Percentiles rank a stretch among this genome's conserved stretches.
These are phyloP conservation scores for Drosophila nigromelanica DNA, from an alignment of 1,140 invertebrate genomes.

Conservation along the genomic window DNA sequence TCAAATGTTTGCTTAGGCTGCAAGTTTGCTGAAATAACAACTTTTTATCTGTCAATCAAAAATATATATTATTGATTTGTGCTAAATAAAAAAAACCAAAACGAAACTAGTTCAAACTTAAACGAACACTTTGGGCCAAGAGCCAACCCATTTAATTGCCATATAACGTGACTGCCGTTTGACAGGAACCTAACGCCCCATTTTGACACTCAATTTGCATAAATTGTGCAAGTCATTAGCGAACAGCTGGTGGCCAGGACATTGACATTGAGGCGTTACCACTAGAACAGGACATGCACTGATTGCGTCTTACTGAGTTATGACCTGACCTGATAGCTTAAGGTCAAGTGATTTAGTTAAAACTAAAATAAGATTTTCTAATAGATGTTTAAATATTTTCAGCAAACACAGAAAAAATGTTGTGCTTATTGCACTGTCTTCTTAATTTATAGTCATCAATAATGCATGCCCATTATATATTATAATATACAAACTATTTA, in stretches of 20 bases:
- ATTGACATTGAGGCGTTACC: constrained; percentile 21
- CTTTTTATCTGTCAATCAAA: neutral
- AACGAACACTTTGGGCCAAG: neutral
- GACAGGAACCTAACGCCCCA: constrained; percentile 32
- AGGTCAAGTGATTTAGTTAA: constrained; percentile 27
- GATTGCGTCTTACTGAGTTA: constrained; percentile 55
- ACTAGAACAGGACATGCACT: constrained; percentile 16
- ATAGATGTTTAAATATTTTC: too few relatives aligned
- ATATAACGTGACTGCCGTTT: constrained; percentile 31
- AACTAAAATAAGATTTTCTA: too few relatives aligned
- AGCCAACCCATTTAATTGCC: constrained; percentile 41
- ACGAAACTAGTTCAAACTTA: too few relatives aligned
- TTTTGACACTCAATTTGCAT: constrained; percentile 68
- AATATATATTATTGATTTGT: too few relatives aligned
- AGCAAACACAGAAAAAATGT: too few relatives aligned
- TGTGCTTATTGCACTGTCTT: too few relatives aligned
- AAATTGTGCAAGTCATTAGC: constrained; percentile 68
- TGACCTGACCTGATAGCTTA: constrained; percentile 54
- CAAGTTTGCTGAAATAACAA: constrained; percentile 27
- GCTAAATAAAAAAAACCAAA: too few relatives aligned
- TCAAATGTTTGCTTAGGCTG: constrained; percentile 59
- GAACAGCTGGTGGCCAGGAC: constrained; percentile 28
- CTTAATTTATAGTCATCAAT: too few relatives aligned
- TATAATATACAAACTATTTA: too few relatives aligned
- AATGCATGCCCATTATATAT: too few relatives aligned